Evolutionary conservation across 2,888 invertebrate species (phyloP), one percentile per base, ranked within the genome.

Genomic region (Drosophila maculinotata): DNA sequence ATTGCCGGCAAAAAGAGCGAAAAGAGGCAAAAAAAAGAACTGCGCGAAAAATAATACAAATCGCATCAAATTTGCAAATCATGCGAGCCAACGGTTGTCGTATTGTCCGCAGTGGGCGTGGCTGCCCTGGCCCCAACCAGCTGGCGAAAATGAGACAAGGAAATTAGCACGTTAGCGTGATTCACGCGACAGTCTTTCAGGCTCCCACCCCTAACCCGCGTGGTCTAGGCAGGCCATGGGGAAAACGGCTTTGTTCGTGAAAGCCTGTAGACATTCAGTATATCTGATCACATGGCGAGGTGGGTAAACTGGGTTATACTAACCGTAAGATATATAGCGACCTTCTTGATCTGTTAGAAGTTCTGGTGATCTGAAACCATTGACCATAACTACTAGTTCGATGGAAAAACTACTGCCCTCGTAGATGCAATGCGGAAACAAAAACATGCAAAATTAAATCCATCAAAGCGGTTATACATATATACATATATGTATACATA

Each of bases 131-230:
- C 15, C 25, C 8, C 17, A 48, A 8, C 35, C 66, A 73, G 70
- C 64, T 74, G 76, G 72, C 64, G 30, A 64, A 70, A 68, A 79
- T 70, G 59, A 57, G 78, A 76, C 54, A 57, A 44, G 64, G 51
- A 81, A 72, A 83, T 80, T 63, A 75, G 83, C 81, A 81, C 83
- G 79, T 83, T 82, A 66, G 81, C 81, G 83, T 82, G 81, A 82
- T 82, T 82, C 83, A 82, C 81, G 81, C 83, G 83, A 82, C 83
- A 82, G 54, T 72, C 74, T 63, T 64, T 66, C 31, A 20, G 14
- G 28, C 23, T 1, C 15, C 8, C 1, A 15, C 5, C 23, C 5
- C 35, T 1, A 9, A 17, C 36, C n/a, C 5, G n/a, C n/a, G n/a
- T n/a, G n/a, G 39, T 23, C 35, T 15, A 8, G 28, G 38, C 39